A percentile compares a stretch with the other conserved stretches of the same genome.
Evolutionary conservation across 2,888 invertebrate species (phyloP).

Genomic region (Oscheius sp.): DNA sequence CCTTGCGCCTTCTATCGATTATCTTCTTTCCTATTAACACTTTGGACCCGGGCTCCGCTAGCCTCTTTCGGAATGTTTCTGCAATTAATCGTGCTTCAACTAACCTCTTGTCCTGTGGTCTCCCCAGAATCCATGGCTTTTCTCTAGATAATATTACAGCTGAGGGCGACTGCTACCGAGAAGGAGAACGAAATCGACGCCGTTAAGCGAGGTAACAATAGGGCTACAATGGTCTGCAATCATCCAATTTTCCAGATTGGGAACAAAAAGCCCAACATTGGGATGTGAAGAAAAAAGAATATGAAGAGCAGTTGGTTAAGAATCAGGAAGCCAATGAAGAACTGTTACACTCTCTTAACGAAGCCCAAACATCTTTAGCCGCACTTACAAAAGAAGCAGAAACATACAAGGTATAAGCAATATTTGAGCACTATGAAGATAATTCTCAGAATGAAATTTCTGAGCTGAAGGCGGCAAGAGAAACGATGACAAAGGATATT

Average conservation of each 20-base stretch:
- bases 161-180: constrained; percentile 12
- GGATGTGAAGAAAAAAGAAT: constrained; percentile 52
- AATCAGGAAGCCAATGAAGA: constrained; percentile 57
- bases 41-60: neutral
- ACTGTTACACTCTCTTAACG: constrained; percentile 15
- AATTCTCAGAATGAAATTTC: constrained; percentile 6
- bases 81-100: constrained; percentile 32
- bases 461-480: constrained; percentile 11
- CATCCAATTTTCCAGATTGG: constrained; percentile 2
- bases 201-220: neutral
- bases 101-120: constrained; percentile 11
- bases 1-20: constrained; percentile 10
- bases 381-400: constrained; percentile 43
- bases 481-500: constrained; percentile 37
- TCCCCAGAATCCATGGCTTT: neutral
- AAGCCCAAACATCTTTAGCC: constrained; percentile 38
- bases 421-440: neutral
- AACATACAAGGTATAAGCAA: constrained; percentile 14
- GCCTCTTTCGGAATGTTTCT: neutral
- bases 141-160: constrained; percentile 32
- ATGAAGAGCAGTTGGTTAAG: constrained; percentile 50
- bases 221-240: neutral
- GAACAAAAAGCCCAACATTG: constrained; percentile 46
- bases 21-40: constrained; percentile 6
- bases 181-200: constrained; percentile 26